Base-by-base conservation (phyloP, 1,140 invertebrate genomes). In the Conus betulinus region DNA sequence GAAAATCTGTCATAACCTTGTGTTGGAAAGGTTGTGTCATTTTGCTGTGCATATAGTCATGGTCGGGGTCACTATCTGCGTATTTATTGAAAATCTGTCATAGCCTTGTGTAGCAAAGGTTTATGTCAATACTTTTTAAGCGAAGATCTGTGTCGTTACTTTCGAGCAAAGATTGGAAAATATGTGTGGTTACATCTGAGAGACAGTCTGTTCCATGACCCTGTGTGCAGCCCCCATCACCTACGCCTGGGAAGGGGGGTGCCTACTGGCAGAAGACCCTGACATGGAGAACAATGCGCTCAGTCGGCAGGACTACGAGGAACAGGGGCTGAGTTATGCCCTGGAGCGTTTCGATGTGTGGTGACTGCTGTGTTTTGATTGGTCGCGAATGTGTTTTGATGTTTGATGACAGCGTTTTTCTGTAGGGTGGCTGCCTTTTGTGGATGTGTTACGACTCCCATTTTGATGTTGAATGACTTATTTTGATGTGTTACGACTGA, bases 181-280 rank as follows among this genome's bases (percentile, higher is more conserved):
- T 23, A 23, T 57, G 71, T 57, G 10, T 55, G 25, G 8, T 20
- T n/a, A 81, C 25, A 71, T 23, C 15, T 20, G 53, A 78, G 51
- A 85, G 85, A 78, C 52, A 39, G 55, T 83, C 23, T 67, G 52
- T 90, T 88, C 88, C 39, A 39, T 39, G 39, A 39, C 39, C 25
- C 88, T 88, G 85, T 91, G 96, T 96, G 87, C 94, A 97, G 97
- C 93, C 98, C n/a, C 98, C 1, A 95, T 97, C 2, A 97, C 97
- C 0, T 98, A 98, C 95, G 96, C 97, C 0, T 99, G 98, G 98
- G 96, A 97, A 91, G 98, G 98, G 63, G 98, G 98, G 0, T 97
- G 97, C 91, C 93, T 96, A 52, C 94, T 99, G 23, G 97, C 97
- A 11, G 96, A 96, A 92, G 97, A 97, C 94, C 95, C 97, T 23